Percentiles rank a stretch among this genome's conserved stretches.
Conservation (phyloP, 2,797 vertebrate genomes). For the Gadopsis bispinosus region DNA sequence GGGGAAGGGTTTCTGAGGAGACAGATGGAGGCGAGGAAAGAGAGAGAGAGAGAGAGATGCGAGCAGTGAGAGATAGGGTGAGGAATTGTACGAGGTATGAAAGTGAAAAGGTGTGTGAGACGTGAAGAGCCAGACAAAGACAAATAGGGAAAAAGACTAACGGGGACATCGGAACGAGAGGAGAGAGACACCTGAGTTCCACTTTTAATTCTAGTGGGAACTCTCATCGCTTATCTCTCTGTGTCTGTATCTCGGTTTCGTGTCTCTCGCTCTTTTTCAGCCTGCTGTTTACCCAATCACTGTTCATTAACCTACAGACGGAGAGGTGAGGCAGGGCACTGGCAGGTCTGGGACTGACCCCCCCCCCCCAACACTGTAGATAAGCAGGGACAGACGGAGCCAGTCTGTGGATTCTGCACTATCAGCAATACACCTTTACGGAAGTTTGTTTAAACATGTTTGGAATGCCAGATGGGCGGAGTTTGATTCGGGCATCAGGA, state of each 20-base stretch:
- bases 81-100: constrained; percentile 50
- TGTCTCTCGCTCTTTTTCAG: constrained; percentile 2
- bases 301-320: constrained; percentile 66
- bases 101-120: constrained; percentile 7
- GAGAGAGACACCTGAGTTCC: constrained; percentile 33
- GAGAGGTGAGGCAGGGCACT: background rate
- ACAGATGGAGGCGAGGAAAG: constrained; percentile 40
- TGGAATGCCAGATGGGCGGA: constrained; percentile 1
- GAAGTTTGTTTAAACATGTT: constrained; percentile 27
- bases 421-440: constrained; percentile 2
- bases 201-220: constrained; percentile 28
- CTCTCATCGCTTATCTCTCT: constrained; percentile 17
- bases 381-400: constrained; percentile 30
- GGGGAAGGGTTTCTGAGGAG: constrained; percentile 13
- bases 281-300: constrained; percentile 52
- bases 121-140: constrained; percentile 17
- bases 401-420: constrained; percentile 7
- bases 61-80: constrained; percentile 15
- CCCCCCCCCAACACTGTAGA: constrained; percentile 45
- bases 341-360: background rate
- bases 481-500: background rate
- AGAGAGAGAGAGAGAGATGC: constrained; percentile 10
- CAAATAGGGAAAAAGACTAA: constrained; percentile 7
- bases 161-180: background rate
- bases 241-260: background rate